A percentile compares a stretch with the other conserved stretches of the same genome.
Conservation (phyloP, 2,113 vertebrate species). For the Oceanodroma tethys region DNA sequence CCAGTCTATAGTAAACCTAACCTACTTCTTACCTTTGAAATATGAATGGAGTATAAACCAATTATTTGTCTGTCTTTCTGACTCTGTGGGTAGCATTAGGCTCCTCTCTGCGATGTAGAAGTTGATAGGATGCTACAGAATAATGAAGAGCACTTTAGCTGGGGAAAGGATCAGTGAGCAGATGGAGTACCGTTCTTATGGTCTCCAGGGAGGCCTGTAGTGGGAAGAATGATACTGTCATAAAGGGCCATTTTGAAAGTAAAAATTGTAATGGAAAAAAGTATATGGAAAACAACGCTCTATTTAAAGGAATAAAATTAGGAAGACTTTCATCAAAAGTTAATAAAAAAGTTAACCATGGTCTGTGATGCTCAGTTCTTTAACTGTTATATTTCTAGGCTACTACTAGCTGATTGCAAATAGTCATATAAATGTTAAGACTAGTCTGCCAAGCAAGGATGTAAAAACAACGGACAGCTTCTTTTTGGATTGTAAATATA, state of each 20-base stretch:
- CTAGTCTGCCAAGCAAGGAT: too few species aligned
- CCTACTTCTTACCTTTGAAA: background rate
- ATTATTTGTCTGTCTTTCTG: background rate
- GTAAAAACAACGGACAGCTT: background rate
- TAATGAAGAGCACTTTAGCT: background rate
- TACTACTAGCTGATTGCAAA: background rate
- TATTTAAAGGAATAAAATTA: background rate
- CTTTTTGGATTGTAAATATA: background rate
- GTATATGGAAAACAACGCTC: background rate
- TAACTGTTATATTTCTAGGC: background rate
- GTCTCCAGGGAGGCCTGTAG: background rate
- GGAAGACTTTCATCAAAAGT: background rate
- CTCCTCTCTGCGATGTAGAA: background rate
- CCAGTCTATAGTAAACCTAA: background rate
- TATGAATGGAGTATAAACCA: background rate
- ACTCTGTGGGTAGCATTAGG: background rate
- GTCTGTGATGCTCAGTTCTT: background rate
- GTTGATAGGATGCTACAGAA: fast-evolving
- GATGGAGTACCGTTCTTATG: background rate
- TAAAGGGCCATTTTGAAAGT: background rate
- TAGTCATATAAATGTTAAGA: background rate
- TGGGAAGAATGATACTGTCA: background rate
- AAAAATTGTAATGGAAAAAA: background rate
- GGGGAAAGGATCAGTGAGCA: background rate
- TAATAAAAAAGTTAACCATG: background rate